Base-by-base conservation (phyloP, 2,888 invertebrate species). In the Leptinotarsa juncta region DNA sequence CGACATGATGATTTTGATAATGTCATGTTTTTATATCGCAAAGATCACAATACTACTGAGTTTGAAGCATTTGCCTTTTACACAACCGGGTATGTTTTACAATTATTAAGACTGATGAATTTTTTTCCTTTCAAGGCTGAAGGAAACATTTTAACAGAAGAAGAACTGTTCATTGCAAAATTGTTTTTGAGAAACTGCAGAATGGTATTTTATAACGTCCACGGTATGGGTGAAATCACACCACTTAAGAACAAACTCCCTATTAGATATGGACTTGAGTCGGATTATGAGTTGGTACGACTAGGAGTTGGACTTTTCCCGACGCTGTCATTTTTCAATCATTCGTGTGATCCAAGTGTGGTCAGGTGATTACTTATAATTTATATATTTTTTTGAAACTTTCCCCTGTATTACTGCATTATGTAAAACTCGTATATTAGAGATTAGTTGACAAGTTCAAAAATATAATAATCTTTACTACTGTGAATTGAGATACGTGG, bases 1-100 rank as follows among this genome's bases (percentile, higher is more conserved):
- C 16, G 62, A n/a, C 32, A 26, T 32, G 62, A 62, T 12, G 62
- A 62, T 32, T 62, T 32, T n/a, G 62, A 62, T n/a, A 62, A 62
- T 62, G n/a, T 62, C 16, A 16, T 62, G 26, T 7, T 16, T 15
- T 62, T 62, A 12, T 62, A 18, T 32, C n/a, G n/a, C 2, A 62
- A 62, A 4, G 32, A 62, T 3, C 3, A 7, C 26, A 26, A 3
- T 4, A 32, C 7, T n/a, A 4, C 4, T n/a, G 62, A 16, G 3
- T 62, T n/a, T 18, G n/a, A 62, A 3, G n/a, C 32, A 0, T 62
- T n/a, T 12, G n/a, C 18, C n/a, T n/a, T 32, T n/a, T 32, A 12
- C 32, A 4, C 62, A 62, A 62, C 62, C 15, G 32, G 10, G 2
- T 62, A 32, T 12, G 4, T 62, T 3, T 4, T 62, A 16, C 62